Evolutionary conservation across 2,888 invertebrate species (phyloP).

Genomic region (Pollenia amentaria): DNA sequence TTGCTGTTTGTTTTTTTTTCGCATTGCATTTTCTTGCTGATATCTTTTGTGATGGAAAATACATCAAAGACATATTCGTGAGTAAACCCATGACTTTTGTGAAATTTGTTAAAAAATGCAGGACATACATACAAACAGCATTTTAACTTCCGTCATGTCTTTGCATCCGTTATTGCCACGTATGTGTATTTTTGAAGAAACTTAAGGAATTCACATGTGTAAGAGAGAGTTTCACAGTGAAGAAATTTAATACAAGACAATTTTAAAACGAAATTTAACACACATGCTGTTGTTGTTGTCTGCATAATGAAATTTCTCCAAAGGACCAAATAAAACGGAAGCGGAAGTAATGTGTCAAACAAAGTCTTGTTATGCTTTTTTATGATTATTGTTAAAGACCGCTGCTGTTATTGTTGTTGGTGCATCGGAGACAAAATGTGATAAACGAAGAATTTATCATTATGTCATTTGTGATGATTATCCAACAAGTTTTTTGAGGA

Average conservation of each 20-base stretch:
- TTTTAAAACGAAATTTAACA: constrained; percentile 37
- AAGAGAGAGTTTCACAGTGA: background rate
- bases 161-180: constrained; percentile 30
- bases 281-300: constrained; percentile 20
- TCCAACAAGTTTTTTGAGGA: background rate
- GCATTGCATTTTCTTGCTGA: constrained; percentile 1
- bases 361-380: constrained; percentile 52
- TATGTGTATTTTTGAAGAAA: background rate
- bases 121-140: constrained; percentile 49
- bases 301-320: constrained; percentile 23
- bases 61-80: constrained; percentile 47
- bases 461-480: constrained; percentile 4
- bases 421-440: background rate
- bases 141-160: constrained; percentile 54
- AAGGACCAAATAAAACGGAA: constrained; percentile 48
- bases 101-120: constrained; percentile 46
- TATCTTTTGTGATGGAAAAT: constrained; percentile 49
- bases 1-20: constrained; percentile 3
- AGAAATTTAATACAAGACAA: constrained; percentile 43
- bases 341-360: constrained; percentile 70
- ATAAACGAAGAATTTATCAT: constrained; percentile 16
- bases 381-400: constrained; percentile 32
- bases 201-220: constrained; percentile 21
- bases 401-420: background rate
- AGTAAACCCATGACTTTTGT: constrained; percentile 42